Evolutionary conservation across 30 jellyfish, hydroid and myxozoan genomes (phyloP).

Genomic region (Sanderia malayensis): DNA sequence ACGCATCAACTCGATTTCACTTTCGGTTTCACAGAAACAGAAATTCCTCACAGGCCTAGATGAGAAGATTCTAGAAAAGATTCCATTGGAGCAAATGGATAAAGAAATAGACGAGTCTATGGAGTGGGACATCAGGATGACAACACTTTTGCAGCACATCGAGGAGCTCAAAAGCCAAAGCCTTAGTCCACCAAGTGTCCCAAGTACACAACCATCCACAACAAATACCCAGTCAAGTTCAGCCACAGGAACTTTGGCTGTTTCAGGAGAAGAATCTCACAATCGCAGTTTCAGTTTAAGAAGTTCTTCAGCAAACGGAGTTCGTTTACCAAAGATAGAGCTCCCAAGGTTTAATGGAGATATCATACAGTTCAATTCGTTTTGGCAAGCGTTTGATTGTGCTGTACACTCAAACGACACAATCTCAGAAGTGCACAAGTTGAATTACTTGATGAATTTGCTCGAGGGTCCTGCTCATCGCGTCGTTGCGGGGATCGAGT

Average conservation of each 20-base stretch:
- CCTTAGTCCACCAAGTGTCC: too few relatives aligned
- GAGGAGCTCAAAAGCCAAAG: too few relatives aligned
- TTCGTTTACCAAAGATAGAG: constrained; percentile 39
- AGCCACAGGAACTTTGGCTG: too few relatives aligned
- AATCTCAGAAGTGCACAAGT: constrained; percentile 25
- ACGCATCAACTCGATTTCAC: constrained; percentile 32
- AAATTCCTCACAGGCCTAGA: constrained; percentile 1
- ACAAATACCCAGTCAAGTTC: too few relatives aligned
- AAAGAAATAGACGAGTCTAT: constrained; percentile 28
- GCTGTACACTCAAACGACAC: constrained; percentile 53
- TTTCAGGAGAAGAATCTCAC: neutral
- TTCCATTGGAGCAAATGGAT: neutral
- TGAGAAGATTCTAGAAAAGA: constrained; percentile 7
- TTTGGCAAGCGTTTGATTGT: constrained; percentile 43
- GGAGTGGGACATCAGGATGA: constrained; percentile 20
- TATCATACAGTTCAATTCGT: constrained; percentile 15
- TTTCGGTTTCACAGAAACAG: constrained; percentile 15
- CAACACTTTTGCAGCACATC: too few relatives aligned
- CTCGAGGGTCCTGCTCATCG: constrained; percentile 60
- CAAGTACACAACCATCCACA: too few relatives aligned
- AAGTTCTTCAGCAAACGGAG: neutral
- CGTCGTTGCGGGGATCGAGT: constrained; percentile 43
- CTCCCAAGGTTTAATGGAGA: constrained; percentile 47
- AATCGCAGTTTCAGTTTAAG: neutral
- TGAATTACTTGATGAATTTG: constrained; percentile 45